Evolutionary conservation across 2,888 invertebrate species (phyloP), one percentile per base, ranked within the genome.

Genomic region (Invenusta paracnida): DNA sequence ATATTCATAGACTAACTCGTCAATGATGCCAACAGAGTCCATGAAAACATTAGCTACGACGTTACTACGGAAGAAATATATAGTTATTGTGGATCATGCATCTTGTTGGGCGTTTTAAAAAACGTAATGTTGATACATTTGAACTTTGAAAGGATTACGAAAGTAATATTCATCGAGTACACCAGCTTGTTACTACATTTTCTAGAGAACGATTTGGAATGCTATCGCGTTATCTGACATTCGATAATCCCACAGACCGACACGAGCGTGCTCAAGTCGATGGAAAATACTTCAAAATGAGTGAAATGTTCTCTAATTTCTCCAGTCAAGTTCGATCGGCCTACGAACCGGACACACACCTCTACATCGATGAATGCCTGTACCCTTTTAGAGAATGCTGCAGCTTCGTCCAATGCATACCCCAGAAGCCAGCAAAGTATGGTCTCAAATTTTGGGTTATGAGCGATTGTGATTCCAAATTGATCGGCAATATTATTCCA

Each of bases 121-220:
- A 82, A 30, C 29, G 29, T 30, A 82, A 82, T 82, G 31, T 82
- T 23, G 29, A 82, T 29, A 82, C 82, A 30, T 30, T 2, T 82
- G 82, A 82, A 30, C 31, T 82, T 30, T 82, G 82, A 29, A 82
- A 82, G 29, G 31, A 30, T 82, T 13, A 82, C 82, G 27, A 82
- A 23, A 30, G 11, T 17, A 82, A 82, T 82, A 82, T 82, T 82
- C 23, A 82, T 82, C 82, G 29, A 29, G 82, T 82, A 30, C 23
- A 82, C 29, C 82, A 82, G 82, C 29, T 82, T 82, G 82, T 82
- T 30, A 82, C 82, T 82, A 82, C 82, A 30, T 82, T 82, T 82
- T 82, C 82, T 30, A 82, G 82, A 82, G 82, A 82, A 82, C 29
- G 82, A 82, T 82, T 82, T 82, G 2, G 82, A 29, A 30, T 82